Conservation (phyloP, 2,888 invertebrate species). For the Agrochola lota region DNA sequence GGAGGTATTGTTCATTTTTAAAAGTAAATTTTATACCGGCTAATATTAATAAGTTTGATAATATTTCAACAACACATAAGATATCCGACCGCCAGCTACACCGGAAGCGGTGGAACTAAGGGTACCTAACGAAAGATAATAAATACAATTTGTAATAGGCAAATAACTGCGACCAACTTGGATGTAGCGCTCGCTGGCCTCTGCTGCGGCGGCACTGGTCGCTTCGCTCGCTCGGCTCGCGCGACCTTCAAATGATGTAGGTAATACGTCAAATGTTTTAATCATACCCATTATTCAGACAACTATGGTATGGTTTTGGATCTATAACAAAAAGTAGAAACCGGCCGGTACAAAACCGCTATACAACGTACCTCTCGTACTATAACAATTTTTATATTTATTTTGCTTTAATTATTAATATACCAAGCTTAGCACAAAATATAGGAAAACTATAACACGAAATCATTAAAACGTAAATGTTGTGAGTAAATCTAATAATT, state of each 20-base stretch:
- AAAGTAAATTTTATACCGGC: background rate
- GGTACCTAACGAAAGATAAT: background rate
- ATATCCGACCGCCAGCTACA: background rate
- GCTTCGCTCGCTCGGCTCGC: background rate
- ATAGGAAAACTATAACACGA: slow-evolving; percentile 8
- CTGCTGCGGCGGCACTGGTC: too few relatives aligned
- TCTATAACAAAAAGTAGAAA: background rate
- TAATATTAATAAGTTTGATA: background rate
- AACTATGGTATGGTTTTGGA: background rate
- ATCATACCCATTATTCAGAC: background rate
- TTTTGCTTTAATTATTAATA: background rate
- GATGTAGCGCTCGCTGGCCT: background rate
- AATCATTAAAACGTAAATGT: background rate
- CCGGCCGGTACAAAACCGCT: background rate
- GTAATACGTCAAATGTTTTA: background rate
- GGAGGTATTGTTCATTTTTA: background rate
- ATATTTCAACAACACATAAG: background rate
- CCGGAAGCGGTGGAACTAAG: background rate
- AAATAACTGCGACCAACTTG: background rate
- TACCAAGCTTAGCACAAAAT: slow-evolving; percentile 5
- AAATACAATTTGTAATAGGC: too few relatives aligned
- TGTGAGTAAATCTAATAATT: slow-evolving; percentile 5
- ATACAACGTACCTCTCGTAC: slow-evolving; percentile 5
- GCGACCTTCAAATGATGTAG: background rate
- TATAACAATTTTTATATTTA: slow-evolving; percentile 7